These are phyloP conservation scores for Apomyelois bistriatella DNA, from an alignment of 2,888 invertebrate genomes.

Conservation along the genomic window DNA sequence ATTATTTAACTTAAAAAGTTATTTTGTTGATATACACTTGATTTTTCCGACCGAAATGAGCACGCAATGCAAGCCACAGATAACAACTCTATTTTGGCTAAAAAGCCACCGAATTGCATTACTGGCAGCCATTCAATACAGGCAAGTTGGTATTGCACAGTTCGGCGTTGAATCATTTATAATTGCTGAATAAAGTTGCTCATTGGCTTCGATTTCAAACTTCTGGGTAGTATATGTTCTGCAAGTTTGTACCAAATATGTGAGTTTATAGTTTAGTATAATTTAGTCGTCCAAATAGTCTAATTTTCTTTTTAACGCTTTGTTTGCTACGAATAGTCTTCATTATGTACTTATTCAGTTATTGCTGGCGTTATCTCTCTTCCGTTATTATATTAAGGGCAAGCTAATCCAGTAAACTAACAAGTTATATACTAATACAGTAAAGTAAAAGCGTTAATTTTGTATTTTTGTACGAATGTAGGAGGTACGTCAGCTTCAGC, in stretches of 20 bases:
- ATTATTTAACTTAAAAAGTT: no score
- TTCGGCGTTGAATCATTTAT: conserved; percentile 13
- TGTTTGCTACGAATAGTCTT: no score
- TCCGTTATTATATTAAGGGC: no score
- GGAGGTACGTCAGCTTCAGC: no score
- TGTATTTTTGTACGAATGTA: no score
- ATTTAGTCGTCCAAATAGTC: no score
- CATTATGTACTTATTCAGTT: no score
- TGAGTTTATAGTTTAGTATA: background rate
- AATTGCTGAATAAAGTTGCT: conserved; percentile 12
- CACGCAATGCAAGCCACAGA: conserved; percentile 3
- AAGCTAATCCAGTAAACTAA: no score
- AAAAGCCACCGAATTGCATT: conserved; percentile 12
- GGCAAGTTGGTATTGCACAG: conserved; percentile 3
- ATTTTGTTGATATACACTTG: background rate
- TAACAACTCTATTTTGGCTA: conserved; percentile 4
- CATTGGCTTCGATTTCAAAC: conserved; percentile 8
- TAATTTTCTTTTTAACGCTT: no score
- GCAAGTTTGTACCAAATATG: background rate
- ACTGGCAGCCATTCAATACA: conserved; percentile 14
- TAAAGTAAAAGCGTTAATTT: no score
- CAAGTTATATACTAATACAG: no score
- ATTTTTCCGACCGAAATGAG: background rate
- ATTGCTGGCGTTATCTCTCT: no score
- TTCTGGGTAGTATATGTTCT: background rate